Evolutionary conservation across 2,113 vertebrate species (phyloP).

Genomic region (Hoplias malabaricus): DNA sequence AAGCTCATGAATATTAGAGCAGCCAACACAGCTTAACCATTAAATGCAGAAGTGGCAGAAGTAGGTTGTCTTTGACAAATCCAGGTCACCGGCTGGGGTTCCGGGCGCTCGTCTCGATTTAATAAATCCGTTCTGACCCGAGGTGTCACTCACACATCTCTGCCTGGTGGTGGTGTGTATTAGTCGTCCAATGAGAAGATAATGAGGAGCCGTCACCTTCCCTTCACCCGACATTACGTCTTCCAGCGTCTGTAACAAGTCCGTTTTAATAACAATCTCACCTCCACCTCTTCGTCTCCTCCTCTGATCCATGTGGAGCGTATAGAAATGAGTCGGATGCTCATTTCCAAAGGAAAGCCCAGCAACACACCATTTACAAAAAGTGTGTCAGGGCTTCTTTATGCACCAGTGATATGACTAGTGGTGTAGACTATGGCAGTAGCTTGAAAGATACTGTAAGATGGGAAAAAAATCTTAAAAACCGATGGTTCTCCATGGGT

Average conservation of each 20-base stretch:
- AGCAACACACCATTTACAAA: no score
- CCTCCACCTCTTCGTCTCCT: constrained; percentile 2
- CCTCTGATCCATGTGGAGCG: no score
- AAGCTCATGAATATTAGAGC: constrained; percentile 34
- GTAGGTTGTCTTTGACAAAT: constrained; percentile 10
- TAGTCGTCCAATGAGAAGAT: constrained; percentile 26
- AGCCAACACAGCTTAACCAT: not conserved
- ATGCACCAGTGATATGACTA: not conserved
- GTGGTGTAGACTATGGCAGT: no score
- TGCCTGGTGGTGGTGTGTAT: not conserved
- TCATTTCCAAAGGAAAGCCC: no score
- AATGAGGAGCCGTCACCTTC: constrained; percentile 12
- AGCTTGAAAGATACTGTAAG: no score
- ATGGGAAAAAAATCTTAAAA: no score
- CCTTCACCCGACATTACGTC: not conserved
- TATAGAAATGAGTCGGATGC: not conserved
- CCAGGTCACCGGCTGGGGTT: not conserved
- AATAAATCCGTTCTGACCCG: constrained; percentile 34
- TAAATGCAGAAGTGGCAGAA: constrained; percentile 22
- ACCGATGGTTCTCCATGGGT: no score
- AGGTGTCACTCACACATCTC: constrained; percentile 1
- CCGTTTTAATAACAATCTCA: constrained; percentile 24
- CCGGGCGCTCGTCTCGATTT: not conserved
- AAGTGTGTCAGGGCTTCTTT: not conserved
- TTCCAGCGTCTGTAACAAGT: constrained; percentile 9